Base-by-base conservation (phyloP, 2,797 vertebrate genomes). In the Fratercula arctica region DNA sequence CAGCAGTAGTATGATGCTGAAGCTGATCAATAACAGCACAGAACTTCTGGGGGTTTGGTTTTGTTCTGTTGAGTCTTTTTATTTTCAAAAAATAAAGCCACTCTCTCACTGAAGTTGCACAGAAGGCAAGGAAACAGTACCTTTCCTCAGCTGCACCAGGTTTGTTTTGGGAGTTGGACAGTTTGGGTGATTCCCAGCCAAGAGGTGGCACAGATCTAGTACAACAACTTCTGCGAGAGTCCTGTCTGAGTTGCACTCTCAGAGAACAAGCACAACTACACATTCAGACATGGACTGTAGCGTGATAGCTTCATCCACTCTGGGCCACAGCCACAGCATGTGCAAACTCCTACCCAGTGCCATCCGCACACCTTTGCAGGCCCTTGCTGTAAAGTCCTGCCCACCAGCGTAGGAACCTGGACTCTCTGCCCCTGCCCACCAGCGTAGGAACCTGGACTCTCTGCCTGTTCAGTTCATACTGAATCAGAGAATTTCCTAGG, bases 401-500 rank as follows among this genome's bases (percentile, higher is more conserved):
- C 28, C 51, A 26, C 26, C 69, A 21, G 12, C 1, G 13, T 8
- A 24, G 76, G 13, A 54, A 31, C 73, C 51, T 1, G 3, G 23
- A 4, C 59, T 19, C 43, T 4, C 43, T 5, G 0, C 31, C 16
- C 25, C 24, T 77, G 56, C 2, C 28, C 51, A 26, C 26, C 69
- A 21, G 12, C 1, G 13, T 8, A 24, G 76, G 13, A 54, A 31
- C 73, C 51, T 1, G 3, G 23, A 4, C 59, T 19, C 43, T 4
- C 43, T 5, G 0, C 31, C 16, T 25, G 66, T 78, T 56, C 12
- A 0, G 3, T 11, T n/a, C 8, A 0, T 17, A 16, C 4, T 0
- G 0, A 48, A 48, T 48, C 46, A 23, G 6, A 48, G 46, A 51
- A 51, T 48, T 48, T 23, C 46, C 46, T 48, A 74, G 14, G 13